A percentile compares a stretch with the other conserved stretches of the same genome.
Conservation (phyloP, 2,888 invertebrate species). For the Deroplatys truncata region DNA sequence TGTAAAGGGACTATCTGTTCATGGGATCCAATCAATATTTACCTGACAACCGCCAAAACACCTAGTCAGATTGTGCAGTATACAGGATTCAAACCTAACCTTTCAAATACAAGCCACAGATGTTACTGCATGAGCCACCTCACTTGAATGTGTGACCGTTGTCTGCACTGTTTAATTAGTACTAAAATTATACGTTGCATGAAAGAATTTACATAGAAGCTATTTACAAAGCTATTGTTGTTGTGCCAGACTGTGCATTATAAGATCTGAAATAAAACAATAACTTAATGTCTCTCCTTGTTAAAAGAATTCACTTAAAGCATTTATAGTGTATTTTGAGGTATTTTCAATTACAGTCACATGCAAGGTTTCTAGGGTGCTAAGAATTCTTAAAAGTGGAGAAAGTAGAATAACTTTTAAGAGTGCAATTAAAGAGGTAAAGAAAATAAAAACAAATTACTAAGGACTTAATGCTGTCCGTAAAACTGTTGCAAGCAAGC, state of each 20-base stretch:
- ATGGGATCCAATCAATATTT: no score
- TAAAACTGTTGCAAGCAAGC: neutral
- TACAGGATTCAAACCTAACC: no score
- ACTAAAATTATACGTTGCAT: neutral
- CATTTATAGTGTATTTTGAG: neutral
- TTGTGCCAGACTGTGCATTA: neutral
- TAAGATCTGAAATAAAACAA: neutral
- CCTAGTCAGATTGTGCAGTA: no score
- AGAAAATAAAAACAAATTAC: neutral
- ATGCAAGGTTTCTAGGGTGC: neutral
- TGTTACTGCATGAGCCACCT: no score
- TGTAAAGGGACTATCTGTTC: no score
- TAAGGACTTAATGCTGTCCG: neutral
- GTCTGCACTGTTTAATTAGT: neutral
- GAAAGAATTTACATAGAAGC: neutral
- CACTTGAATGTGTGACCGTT: no score
- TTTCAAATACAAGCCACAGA: no score
- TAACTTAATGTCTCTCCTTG: neutral
- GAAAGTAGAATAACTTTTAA: neutral
- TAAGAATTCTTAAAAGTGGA: neutral
- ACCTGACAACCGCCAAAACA: no score
- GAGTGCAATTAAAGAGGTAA: neutral
- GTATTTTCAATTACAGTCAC: neutral
- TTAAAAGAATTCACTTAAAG: neutral
- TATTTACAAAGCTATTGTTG: neutral